These are phyloP conservation scores for Eupristina koningsbergeri DNA, from an alignment of 1,140 invertebrate species.

Conservation along the genomic window DNA sequence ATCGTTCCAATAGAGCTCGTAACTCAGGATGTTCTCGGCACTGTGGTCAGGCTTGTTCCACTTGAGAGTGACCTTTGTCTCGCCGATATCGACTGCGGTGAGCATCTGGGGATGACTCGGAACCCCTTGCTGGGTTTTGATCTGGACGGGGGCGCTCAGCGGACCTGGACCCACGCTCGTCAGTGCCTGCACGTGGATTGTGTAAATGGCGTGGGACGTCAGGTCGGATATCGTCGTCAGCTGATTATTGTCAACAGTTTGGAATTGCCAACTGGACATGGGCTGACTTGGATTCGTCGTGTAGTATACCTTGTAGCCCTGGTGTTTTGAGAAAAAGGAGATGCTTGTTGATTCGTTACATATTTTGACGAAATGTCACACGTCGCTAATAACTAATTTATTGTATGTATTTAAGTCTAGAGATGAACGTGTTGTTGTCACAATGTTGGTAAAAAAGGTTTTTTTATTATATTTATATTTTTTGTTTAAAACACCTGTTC, in stretches of 20 bases:
- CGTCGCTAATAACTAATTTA: no score
- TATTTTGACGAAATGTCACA: no score
- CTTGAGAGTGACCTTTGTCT: constrained; percentile 87
- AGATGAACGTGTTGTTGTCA: no score
- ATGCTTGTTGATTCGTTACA: no score
- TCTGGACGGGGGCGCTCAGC: constrained; percentile 91
- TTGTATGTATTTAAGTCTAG: no score
- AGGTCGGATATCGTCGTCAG: constrained; percentile 94
- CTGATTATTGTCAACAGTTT: constrained; percentile 93
- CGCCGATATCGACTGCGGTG: constrained; percentile 84
- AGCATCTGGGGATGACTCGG: constrained; percentile 95
- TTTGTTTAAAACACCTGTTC: no score
- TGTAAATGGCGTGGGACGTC: constrained; percentile 90
- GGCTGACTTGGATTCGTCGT: constrained; percentile 89
- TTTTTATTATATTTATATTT: no score
- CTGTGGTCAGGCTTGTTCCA: constrained; percentile 93
- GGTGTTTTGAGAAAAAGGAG: not conserved
- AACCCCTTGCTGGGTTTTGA: constrained; percentile 97
- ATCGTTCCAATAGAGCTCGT: constrained; percentile 98
- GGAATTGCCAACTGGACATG: constrained; percentile 91
- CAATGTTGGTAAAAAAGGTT: no score
- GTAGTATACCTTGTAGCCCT: constrained; percentile 99
- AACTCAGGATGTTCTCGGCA: constrained; percentile 93
- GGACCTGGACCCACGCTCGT: constrained; percentile 93
- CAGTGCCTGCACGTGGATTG: constrained; percentile 91